These are phyloP conservation scores for Sciaenops ocellatus DNA, from an alignment of 2,797 vertebrate genomes.

Conservation along the genomic window DNA sequence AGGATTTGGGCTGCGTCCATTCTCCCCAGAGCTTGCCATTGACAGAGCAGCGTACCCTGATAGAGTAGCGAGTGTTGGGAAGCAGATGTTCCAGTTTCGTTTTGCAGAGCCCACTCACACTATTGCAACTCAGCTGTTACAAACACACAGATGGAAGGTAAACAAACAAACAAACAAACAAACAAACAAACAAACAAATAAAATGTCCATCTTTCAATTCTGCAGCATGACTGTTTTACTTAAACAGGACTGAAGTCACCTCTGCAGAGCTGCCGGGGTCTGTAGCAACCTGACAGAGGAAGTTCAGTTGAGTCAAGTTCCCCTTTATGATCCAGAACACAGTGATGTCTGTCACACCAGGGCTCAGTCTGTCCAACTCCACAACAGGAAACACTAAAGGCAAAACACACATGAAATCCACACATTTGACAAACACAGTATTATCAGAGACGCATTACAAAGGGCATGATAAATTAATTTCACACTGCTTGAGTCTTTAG, in stretches of 20 bases:
- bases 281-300: conserved; percentile 70
- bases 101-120: conserved; percentile 25
- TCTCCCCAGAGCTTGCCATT: conserved; percentile 65
- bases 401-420: background rate
- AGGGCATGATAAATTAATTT: background rate
- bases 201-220: background rate
- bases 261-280: conserved; percentile 9
- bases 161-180: background rate
- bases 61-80: conserved; percentile 63
- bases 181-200: background rate
- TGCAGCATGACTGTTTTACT: background rate
- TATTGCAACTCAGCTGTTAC: conserved; percentile 49
- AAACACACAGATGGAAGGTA: background rate
- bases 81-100: conserved; percentile 60
- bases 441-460: background rate
- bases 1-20: conserved; percentile 45
- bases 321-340: conserved; percentile 65
- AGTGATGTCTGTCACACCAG: conserved; percentile 31
- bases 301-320: conserved; percentile 40
- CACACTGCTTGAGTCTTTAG: background rate
- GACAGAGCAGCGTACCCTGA: conserved; percentile 68
- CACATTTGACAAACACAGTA: background rate
- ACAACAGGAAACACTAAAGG: conserved; percentile 69
- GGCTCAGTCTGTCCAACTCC: conserved; percentile 27
- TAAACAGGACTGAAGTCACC: conserved; percentile 45